Base-by-base conservation (phyloP, 2,797 vertebrate species). In the Dipus sagitta region DNA sequence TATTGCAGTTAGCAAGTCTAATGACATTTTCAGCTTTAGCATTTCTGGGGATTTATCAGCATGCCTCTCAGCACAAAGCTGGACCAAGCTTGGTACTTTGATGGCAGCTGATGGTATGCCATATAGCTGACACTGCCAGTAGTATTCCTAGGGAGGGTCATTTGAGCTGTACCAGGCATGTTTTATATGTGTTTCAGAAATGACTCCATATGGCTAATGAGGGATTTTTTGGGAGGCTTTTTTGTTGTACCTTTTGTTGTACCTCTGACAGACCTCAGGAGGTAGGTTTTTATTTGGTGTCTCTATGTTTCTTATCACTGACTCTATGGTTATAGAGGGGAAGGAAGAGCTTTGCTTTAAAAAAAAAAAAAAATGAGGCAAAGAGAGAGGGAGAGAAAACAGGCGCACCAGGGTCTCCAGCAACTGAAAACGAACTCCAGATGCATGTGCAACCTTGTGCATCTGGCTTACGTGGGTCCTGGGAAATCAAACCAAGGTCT, bases 1-100 rank as follows among this genome's bases (percentile, higher is more conserved):
- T 78, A 30, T 5, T 84, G 86, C 88, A 91, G 78, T 95, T 94
- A 93, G 92, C 78, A 26, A 72, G 64, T 38, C n/a, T 38, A 10
- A 42, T 62, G 82, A n/a, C 23, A 0, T 94, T 64, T 75, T 75
- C 68, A 86, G 58, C 77, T 21, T 84, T 74, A 85, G 93, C 84
- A 11, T 88, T 94, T 89, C 87, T 87, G 54, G 62, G 47, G 88
- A 62, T 12, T 82, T 68, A 52, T 60, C 81, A 76, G 70, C n/a
- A 3, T 0, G 12, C 30, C 42, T 65, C 79, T 52, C 4, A 74
- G 54, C 38, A 13, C 47, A 30, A 58, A 71, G 42, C 81, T 26
- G 47, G 26, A 32, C 87, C 14, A 0, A 0, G 0, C 70, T 6
- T 24, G 42, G 20, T 1, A 23, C 64, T 64, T 81, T 60, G 62